Base-by-base conservation (phyloP, 2,113 vertebrate genomes). In the Prochilodus magdalenae region DNA sequence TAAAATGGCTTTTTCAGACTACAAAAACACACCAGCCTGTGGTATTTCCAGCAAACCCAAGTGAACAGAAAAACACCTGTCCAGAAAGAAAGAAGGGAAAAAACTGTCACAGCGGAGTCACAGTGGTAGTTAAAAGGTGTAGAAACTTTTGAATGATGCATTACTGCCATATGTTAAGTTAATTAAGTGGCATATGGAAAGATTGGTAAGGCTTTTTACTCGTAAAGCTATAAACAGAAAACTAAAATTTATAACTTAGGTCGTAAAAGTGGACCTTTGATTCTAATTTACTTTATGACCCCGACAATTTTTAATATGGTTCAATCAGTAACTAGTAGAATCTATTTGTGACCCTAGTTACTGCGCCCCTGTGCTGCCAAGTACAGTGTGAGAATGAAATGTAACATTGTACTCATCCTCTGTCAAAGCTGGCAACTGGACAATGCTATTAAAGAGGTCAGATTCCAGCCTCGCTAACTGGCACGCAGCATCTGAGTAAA, bases 371-470 rank as follows among this genome's bases (percentile, higher is more conserved):
- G 5, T 22, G 7, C 20, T 5, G 53, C 5, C 49, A 55, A 60
- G 57, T 26, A 60, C n/a, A 60, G 57, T 60, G 22, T 40, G 53
- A n/a, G 29, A 24, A 15, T 15, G 22, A 63, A 76, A 63, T 20
- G 4, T 15, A 22, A 14, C 4, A 13, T 29, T 67, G 14, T 20
- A 4, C n/a, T 60, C 57, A 15, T 65, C 13, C 12, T 27, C 62
- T 16, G 26, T 30, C 18, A 7, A 65, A 15, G 13, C 62, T 65
- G 27, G 27, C 62, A 65, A 30, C 26, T 4, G 29, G 73, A 59
- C 29, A 75, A 62, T 30, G 24, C 18, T 57, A 16, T 12, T 24
- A 75, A 57, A 75, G 18, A 40, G 79, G 71, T 63, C 71, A 66
- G 47, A 74, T 40, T 82, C 63, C 47, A 67, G 24, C 24, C 53